These are phyloP conservation scores for Alligator sinensis DNA, from an alignment of 2,113 vertebrate species.

Conservation along the genomic window DNA sequence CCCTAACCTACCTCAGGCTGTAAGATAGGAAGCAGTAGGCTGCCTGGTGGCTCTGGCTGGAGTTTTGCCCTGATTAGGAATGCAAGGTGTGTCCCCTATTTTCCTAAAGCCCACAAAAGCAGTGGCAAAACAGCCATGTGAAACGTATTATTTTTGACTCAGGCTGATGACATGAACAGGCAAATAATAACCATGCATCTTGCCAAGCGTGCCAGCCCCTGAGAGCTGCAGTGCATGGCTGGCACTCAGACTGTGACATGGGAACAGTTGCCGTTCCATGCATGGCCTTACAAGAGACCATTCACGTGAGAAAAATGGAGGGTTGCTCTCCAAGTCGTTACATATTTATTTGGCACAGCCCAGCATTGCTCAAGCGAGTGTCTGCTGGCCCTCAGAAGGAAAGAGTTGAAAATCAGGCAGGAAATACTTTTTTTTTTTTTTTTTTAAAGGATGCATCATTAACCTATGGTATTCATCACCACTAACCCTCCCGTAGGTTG, in stretches of 20 bases:
- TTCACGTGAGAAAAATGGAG: background rate
- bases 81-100: background rate
- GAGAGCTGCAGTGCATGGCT: background rate
- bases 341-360: background rate
- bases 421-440: no score
- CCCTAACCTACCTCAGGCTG: background rate
- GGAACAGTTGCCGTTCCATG: background rate
- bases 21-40: background rate
- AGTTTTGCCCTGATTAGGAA: background rate
- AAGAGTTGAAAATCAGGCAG: background rate
- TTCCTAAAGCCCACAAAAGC: background rate
- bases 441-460: background rate
- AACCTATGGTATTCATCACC: background rate
- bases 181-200: no score
- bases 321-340: background rate
- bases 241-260: background rate
- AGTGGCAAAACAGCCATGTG: background rate
- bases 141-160: background rate
- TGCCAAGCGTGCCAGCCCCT: background rate
- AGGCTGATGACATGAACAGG: background rate
- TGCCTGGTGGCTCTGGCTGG: background rate
- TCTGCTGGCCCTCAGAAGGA: background rate
- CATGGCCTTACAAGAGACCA: background rate
- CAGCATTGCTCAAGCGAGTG: background rate
- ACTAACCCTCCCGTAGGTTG: background rate